phyloP scores from a whole-genome alignment of 2,113 vertebrate genomes.

The Sylvilagus bachmani region DNA sequence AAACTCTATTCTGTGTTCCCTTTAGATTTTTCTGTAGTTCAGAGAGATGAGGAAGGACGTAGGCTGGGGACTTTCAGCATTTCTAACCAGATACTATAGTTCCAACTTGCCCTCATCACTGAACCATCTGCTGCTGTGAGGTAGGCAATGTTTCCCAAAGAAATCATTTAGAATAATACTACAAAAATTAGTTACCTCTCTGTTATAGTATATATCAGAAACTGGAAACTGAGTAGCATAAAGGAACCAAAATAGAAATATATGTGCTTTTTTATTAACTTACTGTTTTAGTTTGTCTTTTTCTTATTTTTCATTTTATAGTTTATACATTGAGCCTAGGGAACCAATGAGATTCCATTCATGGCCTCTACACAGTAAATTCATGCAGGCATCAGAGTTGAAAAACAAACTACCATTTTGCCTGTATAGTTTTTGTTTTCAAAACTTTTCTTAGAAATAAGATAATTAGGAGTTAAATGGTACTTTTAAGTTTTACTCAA shows the following conservation, averaged over 20 bases:
- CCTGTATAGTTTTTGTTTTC: constrained; percentile 46
- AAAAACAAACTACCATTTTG: constrained; percentile 54
- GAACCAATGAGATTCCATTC: constrained; percentile 13
- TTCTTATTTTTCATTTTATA: constrained; percentile 40
- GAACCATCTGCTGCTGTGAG: constrained; percentile 62
- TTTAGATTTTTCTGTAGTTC: constrained; percentile 76
- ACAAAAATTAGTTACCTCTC: constrained; percentile 27
- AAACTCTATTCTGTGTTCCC: constrained; percentile 72
- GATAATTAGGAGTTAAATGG: constrained; percentile 28
- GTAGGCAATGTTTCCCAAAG: constrained; percentile 69
- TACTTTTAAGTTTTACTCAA: too few species aligned
- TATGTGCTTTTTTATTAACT: background rate
- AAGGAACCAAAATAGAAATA: constrained; percentile 57
- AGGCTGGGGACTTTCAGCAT: constrained; percentile 67
- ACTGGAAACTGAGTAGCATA: background rate
- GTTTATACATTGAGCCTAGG: background rate
- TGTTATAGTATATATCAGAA: background rate
- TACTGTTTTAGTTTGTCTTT: constrained; percentile 43
- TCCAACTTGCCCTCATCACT: constrained; percentile 67
- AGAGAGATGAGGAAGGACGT: constrained; percentile 74
- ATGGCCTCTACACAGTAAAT: constrained; percentile 8
- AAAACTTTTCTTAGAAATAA: constrained; percentile 41
- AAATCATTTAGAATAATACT: constrained; percentile 59
- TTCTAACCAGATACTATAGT: constrained; percentile 70
- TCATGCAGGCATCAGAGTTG: constrained; percentile 20